Evolutionary conservation across 2,888 invertebrate species (phyloP), one percentile per base, ranked within the genome.

Genomic region (Eilema sororculum): DNA sequence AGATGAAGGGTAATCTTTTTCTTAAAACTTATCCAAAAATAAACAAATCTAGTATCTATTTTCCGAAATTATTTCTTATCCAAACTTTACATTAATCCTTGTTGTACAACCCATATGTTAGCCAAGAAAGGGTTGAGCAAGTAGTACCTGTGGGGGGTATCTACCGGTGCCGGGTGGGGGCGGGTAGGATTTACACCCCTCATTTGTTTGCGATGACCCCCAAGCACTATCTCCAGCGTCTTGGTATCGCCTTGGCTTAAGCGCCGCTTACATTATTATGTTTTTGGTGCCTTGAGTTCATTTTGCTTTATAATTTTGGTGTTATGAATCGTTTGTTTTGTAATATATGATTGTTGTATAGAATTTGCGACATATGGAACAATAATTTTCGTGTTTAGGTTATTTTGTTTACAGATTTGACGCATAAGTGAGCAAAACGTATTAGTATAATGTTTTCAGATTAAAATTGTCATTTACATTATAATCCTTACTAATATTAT

Each of bases 161-260:
- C 67, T 75, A 84, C 83, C 81, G 79, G 81, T 70, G 76, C 64
- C 28, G 71, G 66, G 73, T 65, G 82, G 78, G 75, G 81, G 79
- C 71, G 68, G 67, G 92, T 93, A 90, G 96, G 96, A 96, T 96
- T 96, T 96, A 96, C 96, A 94, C 96, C 95, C 96, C 96, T 96
- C 96, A 96, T 96, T 96, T 96, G 96, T 96, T 96, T 96, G 96
- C 96, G 96, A 96, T 96, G 96, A 96, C 96, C 96, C 96, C 94
- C 90, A 82, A 91, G 90, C 88, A 90, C 89, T 93, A 93, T 93
- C 93, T 93, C 72, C 78, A 87, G 87, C 87, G 87, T 88, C 90
- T 90, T 88, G 87, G 88, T 90, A 91, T 91, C 92, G 90, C 87
- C 88, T 91, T 86, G 83, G 80, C 85, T 92, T 88, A 91, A 85